phyloP scores from a whole-genome alignment of 2,113 vertebrate genomes.

The Zonotrichia leucophrys region DNA sequence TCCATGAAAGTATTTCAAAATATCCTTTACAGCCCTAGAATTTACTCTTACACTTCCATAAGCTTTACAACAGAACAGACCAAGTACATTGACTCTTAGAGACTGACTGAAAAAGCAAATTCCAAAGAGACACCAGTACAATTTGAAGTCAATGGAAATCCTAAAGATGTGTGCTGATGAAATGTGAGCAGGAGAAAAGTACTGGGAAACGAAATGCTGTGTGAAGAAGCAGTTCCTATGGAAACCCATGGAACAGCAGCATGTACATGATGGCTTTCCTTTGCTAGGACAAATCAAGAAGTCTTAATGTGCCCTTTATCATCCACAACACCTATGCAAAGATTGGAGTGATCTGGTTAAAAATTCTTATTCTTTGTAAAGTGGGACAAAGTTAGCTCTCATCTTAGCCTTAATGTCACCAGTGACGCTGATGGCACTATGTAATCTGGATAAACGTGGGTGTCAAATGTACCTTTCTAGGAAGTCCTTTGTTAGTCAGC shows the following conservation, averaged over 20 bases:
- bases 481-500: conserved; percentile 61
- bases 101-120: not conserved
- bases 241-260: not conserved
- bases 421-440: not conserved
- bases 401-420: not conserved
- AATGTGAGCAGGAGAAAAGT: not conserved
- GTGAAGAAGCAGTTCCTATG: conserved; percentile 32
- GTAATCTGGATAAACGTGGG: conserved; percentile 5
- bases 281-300: not conserved
- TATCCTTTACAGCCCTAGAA: not conserved
- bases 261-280: not conserved
- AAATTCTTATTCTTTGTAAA: not conserved
- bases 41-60: not conserved
- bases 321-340: not conserved
- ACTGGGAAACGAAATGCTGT: not conserved
- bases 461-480: conserved; percentile 27
- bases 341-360: not conserved
- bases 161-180: not conserved
- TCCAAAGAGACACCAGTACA: not conserved
- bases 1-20: not conserved
- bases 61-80: not conserved
- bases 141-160: not conserved
- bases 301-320: not conserved
- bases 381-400: conserved; percentile 4
- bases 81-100: not conserved